phyloP scores from a whole-genome alignment of 2,888 invertebrate species.

The Seira sanloemensis region DNA sequence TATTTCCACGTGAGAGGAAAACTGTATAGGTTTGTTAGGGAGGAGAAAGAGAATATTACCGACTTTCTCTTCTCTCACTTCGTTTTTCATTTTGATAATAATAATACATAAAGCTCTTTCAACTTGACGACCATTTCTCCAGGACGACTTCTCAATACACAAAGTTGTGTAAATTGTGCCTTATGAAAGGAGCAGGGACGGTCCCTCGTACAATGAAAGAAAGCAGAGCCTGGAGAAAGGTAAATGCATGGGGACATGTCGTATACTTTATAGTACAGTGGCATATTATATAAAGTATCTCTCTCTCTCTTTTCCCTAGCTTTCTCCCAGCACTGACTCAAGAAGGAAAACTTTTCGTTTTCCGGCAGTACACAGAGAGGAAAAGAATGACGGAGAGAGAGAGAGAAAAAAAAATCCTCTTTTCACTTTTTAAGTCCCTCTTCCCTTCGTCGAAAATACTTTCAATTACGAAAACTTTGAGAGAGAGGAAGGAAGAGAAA shows the following conservation, averaged over 20 bases:
- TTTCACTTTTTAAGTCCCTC: background rate
- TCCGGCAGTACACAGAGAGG: background rate
- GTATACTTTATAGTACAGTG: too few relatives aligned
- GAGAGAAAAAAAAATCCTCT: background rate
- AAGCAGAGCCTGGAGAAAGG: background rate
- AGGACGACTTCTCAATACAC: background rate
- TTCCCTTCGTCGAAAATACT: background rate
- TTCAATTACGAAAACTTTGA: background rate
- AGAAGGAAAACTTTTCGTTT: background rate
- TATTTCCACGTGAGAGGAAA: background rate
- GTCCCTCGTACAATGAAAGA: background rate
- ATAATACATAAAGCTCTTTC: constrained; percentile 20
- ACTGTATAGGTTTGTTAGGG: too few relatives aligned
- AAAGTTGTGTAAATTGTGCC: background rate
- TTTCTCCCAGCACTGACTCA: background rate
- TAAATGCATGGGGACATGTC: too few relatives aligned
- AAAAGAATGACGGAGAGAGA: background rate
- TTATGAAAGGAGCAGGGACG: background rate
- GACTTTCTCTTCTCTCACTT: background rate
- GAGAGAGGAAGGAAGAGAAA: background rate
- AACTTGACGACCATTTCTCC: background rate
- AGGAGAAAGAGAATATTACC: too few relatives aligned
- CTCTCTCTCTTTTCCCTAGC: too few relatives aligned
- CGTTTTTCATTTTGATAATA: background rate
- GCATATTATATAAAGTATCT: too few relatives aligned